Percentiles rank a stretch among this genome's conserved stretches.
These are phyloP conservation scores for Acrobasis consociella DNA, from an alignment of 2,888 invertebrate species.

Conservation along the genomic window DNA sequence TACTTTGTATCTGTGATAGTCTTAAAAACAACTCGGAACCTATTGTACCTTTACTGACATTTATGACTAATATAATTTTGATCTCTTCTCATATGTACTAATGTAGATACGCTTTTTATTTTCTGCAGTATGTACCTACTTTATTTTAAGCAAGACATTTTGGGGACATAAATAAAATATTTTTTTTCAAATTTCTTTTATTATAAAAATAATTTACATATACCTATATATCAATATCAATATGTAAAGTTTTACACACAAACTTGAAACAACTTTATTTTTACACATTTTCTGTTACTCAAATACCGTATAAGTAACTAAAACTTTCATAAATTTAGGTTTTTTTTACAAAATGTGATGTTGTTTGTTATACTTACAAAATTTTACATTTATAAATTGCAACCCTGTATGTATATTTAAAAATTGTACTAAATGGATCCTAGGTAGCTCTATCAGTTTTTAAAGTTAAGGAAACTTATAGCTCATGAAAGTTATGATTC, in stretches of 20 bases:
- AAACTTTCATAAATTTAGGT: not conserved
- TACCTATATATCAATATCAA: not conserved
- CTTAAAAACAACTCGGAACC: no score
- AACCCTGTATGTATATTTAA: not conserved
- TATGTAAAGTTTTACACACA: conserved; percentile 13
- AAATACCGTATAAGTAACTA: not conserved
- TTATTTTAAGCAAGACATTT: not conserved
- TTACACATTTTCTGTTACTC: not conserved
- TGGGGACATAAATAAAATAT: not conserved
- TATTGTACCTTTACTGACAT: no score
- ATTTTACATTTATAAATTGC: not conserved
- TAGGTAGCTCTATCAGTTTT: not conserved
- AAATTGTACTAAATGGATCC: not conserved
- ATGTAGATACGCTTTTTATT: not conserved
- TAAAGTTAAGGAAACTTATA: not conserved
- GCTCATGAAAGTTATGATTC: not conserved
- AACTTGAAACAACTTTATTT: not conserved
- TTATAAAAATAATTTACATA: conserved; percentile 15
- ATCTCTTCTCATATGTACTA: not conserved
- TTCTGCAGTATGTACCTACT: not conserved
- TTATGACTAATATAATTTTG: not conserved
- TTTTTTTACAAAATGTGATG: conserved; percentile 11
- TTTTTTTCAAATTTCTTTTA: not conserved
- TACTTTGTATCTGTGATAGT: no score
- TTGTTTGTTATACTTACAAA: not conserved